Evolutionary conservation across 2,797 vertebrate genomes (phyloP).

Genomic region (Etheostoma nigrum): DNA sequence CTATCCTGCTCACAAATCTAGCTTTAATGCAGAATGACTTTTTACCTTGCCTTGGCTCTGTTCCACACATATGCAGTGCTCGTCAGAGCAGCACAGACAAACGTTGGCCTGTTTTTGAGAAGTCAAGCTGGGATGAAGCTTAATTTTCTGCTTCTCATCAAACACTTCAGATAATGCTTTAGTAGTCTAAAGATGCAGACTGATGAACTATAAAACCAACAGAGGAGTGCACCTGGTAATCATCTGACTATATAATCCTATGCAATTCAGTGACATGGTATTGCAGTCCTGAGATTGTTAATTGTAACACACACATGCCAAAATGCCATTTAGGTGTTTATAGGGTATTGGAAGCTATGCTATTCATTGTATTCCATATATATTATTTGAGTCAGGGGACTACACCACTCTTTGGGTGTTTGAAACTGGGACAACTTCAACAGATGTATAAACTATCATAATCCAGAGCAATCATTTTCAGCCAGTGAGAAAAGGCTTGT

Average conservation of each 20-base stretch:
- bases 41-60: conserved; percentile 41
- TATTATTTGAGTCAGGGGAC: conserved; percentile 34
- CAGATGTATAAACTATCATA: conserved; percentile 56
- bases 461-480: conserved; percentile 17
- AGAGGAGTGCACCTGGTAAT: not conserved
- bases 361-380: not conserved
- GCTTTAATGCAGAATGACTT: conserved; percentile 57
- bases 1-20: conserved; percentile 51
- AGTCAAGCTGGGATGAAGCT: conserved; percentile 31
- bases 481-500: not conserved
- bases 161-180: conserved; percentile 4
- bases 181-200: not conserved
- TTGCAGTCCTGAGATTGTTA: not conserved
- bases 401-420: conserved; percentile 53
- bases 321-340: not conserved
- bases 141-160: conserved; percentile 15
- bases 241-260: not conserved
- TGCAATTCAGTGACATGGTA: not conserved
- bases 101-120: conserved; percentile 29
- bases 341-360: not conserved
- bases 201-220: not conserved
- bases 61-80: conserved; percentile 47
- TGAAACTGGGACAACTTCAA: conserved; percentile 47
- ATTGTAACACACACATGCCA: not conserved
- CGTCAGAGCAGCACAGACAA: conserved; percentile 41